Evolutionary conservation across 1,140 invertebrate species (phyloP), one percentile per base, ranked within the genome.

Genomic region (Calephelis virginiensis): DNA sequence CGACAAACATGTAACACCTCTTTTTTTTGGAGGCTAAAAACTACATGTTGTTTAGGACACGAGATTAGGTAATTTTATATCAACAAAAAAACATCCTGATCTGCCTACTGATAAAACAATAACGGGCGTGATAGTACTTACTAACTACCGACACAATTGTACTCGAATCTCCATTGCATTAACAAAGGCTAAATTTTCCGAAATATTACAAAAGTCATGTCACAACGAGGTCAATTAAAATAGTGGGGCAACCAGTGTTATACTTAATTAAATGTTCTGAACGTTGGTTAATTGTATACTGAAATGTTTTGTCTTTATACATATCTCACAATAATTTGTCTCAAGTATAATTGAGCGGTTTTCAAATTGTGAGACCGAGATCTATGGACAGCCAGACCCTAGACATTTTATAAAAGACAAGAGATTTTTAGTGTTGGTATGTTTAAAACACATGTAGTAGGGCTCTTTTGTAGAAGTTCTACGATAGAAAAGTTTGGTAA

Each of bases 211-310:
- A 87, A 87, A 88, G 75, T 77, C 72, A 72, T 88, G 83, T 87
- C 85, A 85, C 78, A 90, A 90, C 83, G 82, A 63, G 74, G 65
- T 74, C 85, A 90, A 90, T 90, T 90, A 90, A 88, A 90, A 85
- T 87, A 72, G 80, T 86, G 83, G 84, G 81, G 85, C 85, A 71
- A 56, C 53, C 86, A 85, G 85, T 87, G 86, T 85, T 87, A 83
- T 84, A 72, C 80, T 87, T 90, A 89, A 89, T 89, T 89, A 86
- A 81, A 80, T 78, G 82, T 76, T 75, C 75, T 72, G 75, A 56
- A 13, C 71, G 65, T 77, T 75, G 74, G 73, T 56, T 56, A 56
- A 56, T 56, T 75, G 79, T 82, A 82, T 79, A 80, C 74, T 62
- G 66, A 70, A 75, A 74, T 82, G 76, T 82, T 85, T 81, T 84